Base-by-base conservation (phyloP, 1,140 invertebrate species). In the Lepidurus couesii region DNA sequence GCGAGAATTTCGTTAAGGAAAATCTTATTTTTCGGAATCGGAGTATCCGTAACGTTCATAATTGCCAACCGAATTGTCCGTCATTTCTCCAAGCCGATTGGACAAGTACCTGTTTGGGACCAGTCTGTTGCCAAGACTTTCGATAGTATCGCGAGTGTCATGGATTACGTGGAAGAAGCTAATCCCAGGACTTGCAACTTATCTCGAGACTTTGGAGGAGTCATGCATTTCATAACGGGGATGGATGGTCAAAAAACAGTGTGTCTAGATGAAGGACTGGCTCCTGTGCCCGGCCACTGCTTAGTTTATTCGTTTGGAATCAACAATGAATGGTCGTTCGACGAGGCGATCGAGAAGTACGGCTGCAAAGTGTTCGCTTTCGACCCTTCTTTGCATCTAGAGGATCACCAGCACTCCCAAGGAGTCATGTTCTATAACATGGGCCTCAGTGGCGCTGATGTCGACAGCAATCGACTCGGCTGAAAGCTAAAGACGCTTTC, bases 401-500 rank as follows among this genome's bases (percentile, higher is more conserved):
- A 26, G 74, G 75, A 78, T 7, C 65, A 24, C 13, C 65, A 42
- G 44, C 65, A 78, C 75, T 78, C 53, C 13, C 73, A 77, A 43
- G 34, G 42, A 7, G 11, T 78, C 10, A 2, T 43, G 13, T 75
- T 75, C 10, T 43, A 44, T 24, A 47, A 43, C 34, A 7, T 78
- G 10, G 65, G 65, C 16, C 24, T 73, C 26, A 26, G 42, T 3
- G 74, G 75, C 13, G 42, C 44, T 21, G 65, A 78, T 73, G 53
- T 44, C 74, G 76, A 73, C n/a, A 26, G 65, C n/a, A 44, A 78
- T 43, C 42, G 16, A 42, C 24, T 42, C 1, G 74, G 74, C 24
- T 78, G 77, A 74, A 75, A 44, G 77, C 73, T 78, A 13, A 43
- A 42, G 34, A 74, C 24, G 34, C 65, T 78, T 34, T 13, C 43